phyloP scores from a whole-genome alignment of 2,113 vertebrate species.

The Antigone vipio region DNA sequence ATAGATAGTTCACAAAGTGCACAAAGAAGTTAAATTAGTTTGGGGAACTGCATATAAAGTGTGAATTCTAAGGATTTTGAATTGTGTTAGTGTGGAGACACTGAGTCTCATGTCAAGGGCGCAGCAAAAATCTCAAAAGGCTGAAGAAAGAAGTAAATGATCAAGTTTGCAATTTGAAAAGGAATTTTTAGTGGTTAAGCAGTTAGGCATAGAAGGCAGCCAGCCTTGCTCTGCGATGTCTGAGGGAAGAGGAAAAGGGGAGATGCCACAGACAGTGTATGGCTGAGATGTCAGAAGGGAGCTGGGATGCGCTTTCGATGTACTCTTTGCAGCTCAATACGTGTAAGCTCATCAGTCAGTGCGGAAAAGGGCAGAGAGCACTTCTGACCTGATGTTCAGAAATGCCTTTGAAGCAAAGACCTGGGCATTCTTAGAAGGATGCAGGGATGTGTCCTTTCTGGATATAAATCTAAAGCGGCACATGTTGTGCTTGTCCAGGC shows the following conservation, averaged over 20 bases:
- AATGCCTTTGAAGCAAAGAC: background rate
- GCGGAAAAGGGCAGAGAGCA: background rate
- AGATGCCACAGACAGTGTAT: background rate
- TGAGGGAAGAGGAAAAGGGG: background rate
- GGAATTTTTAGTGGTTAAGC: background rate
- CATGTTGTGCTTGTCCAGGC: fast-evolving
- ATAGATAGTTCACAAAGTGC: background rate
- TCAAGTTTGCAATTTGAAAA: background rate
- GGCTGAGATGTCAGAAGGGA: background rate
- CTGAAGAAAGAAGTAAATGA: background rate
- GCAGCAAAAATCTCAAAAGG: background rate
- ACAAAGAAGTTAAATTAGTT: background rate
- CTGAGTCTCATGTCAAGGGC: background rate
- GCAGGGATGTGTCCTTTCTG: background rate
- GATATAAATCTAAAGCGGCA: background rate
- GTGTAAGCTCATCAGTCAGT: background rate
- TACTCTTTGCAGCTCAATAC: background rate
- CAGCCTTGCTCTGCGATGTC: background rate
- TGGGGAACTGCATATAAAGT: background rate
- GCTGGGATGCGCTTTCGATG: background rate
- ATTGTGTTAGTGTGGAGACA: background rate
- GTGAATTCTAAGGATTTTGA: background rate
- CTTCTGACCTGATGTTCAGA: background rate
- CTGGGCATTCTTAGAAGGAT: background rate
- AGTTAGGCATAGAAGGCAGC: background rate